Percentiles rank a stretch among this genome's conserved stretches.
phyloP scores from a whole-genome alignment of 2,888 invertebrate species.

The Caenorhabditis plicata region DNA sequence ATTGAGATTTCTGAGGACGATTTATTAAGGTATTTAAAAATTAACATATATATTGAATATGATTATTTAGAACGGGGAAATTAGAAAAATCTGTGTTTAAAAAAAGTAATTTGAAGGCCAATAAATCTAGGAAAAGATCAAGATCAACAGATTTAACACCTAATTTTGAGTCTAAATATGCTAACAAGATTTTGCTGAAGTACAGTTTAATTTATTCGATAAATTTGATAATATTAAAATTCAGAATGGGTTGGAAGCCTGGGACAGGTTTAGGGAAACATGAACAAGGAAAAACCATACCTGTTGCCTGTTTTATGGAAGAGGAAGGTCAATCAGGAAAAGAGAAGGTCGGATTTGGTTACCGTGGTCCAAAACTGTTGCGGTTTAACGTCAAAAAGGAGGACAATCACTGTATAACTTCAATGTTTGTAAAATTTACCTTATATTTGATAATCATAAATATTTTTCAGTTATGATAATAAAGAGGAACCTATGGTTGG shows the following conservation, averaged over 20 bases:
- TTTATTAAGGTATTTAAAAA: constrained; percentile 31
- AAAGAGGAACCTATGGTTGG: too few relatives aligned
- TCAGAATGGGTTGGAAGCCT: constrained; percentile 69
- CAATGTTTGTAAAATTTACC: constrained; percentile 36
- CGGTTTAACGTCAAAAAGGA: constrained; percentile 21
- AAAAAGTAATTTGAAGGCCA: constrained; percentile 3
- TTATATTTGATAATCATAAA: too few relatives aligned
- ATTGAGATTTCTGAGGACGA: constrained; percentile 67
- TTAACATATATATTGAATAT: too few relatives aligned
- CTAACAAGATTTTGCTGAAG: constrained; percentile 30
- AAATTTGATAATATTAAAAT: constrained; percentile 4
- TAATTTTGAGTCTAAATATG: constrained; percentile 52
- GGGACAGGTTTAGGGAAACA: constrained; percentile 69
- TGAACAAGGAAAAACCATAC: constrained; percentile 63
- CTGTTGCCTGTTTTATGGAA: constrained; percentile 43
- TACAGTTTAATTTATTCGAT: too few relatives aligned
- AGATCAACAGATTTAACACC: constrained; percentile 67
- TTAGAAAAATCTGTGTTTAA: constrained; percentile 33
- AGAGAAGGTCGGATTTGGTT: constrained; percentile 48
- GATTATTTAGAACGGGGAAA: constrained; percentile 31
- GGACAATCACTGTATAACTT: constrained; percentile 24
- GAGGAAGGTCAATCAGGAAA: constrained; percentile 40
- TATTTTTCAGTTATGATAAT: too few relatives aligned
- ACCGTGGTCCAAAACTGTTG: constrained; percentile 43
- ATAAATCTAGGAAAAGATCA: constrained; percentile 34